These are phyloP conservation scores for Athetis lepigone DNA, from an alignment of 2,888 invertebrate species.

Conservation along the genomic window DNA sequence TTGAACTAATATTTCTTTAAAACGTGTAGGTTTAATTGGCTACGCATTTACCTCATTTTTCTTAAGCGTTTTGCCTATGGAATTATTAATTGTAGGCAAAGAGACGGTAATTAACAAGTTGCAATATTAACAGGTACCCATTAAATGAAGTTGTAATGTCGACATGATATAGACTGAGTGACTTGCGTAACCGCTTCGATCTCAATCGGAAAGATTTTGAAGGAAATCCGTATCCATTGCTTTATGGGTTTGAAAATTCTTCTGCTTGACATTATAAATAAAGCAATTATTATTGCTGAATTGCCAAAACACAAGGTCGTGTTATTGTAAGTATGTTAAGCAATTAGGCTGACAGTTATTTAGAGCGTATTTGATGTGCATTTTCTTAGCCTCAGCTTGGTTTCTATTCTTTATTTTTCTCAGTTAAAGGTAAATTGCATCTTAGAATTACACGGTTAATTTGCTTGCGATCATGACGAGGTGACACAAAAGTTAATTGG, in stretches of 20 bases:
- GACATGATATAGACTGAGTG: slow-evolving; percentile 24
- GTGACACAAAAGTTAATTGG: slow-evolving; percentile 45
- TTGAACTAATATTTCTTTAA: slow-evolving; percentile 4
- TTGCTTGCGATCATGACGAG: slow-evolving; percentile 43
- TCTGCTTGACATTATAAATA: not conserved
- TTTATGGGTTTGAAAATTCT: not conserved
- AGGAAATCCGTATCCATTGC: not conserved
- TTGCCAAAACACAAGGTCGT: not conserved
- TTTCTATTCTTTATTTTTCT: slow-evolving; percentile 15
- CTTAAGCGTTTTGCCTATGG: slow-evolving; percentile 12
- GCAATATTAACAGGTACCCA: slow-evolving; percentile 19
- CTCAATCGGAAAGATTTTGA: not conserved
- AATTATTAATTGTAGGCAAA: slow-evolving; percentile 42
- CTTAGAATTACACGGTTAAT: slow-evolving; percentile 50
- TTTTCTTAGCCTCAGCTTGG: not conserved
- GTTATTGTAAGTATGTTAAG: not conserved
- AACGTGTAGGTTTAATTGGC: not conserved
- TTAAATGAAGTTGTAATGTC: slow-evolving; percentile 20
- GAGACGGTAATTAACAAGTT: slow-evolving; percentile 36
- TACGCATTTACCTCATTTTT: slow-evolving; percentile 10
- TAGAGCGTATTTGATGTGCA: slow-evolving; percentile 15
- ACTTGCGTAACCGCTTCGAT: slow-evolving; percentile 7
- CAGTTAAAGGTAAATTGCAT: slow-evolving; percentile 24
- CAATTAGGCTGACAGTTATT: not conserved
- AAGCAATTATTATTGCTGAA: not conserved